Evolutionary conservation across 2,797 vertebrate genomes (phyloP), one percentile per base, ranked within the genome.

Genomic region (Eremophila alpestris): DNA sequence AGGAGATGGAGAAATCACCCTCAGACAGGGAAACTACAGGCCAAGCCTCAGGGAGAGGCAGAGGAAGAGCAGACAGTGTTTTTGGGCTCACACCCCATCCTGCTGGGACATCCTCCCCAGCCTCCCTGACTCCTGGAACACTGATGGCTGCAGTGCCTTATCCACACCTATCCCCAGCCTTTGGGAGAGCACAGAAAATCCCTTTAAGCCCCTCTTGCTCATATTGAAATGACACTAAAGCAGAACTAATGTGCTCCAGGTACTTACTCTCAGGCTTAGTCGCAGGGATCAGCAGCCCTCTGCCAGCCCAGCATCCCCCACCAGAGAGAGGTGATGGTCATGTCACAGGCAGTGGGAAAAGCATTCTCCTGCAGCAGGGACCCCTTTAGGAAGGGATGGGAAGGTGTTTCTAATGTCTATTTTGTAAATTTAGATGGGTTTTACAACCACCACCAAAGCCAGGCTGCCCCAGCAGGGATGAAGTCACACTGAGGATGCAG

Each of bases 231-330:
- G 68, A 92, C 80, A 55, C 75, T 83, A 96, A 93, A 89, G 94
- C 60, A 11, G 97, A 96, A 95, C 86, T 70, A 92, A 96, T 40
- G 83, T 76, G 88, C 80, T 95, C 79, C 68, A 77, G 90, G 94
- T 95, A 87, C 58, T 88, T 90, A 92, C 85, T 83, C 71, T 69
- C 4, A 4, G 83, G 76, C 40, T 92, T 84, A 78, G 74, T 52
- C 0, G 11, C 75, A 82, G 64, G 63, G 38, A 74, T 67, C 93
- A 65, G 74, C 59, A 88, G 69, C 69, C 54, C 32, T 75, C n/a
- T 9, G 3, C 79, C 64, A 43, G 67, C 26, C 59, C 0, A 0
- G 49, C 65, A 64, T 43, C 30, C 56, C 46, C 38, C 3, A 0
- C 9, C 0, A 0, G 29, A 67, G 48, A 77, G 36, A n/a, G 68